Evolutionary conservation across 1,140 invertebrate genomes (phyloP), one percentile per base, ranked within the genome.

Genomic region (Eueides isabella): DNA sequence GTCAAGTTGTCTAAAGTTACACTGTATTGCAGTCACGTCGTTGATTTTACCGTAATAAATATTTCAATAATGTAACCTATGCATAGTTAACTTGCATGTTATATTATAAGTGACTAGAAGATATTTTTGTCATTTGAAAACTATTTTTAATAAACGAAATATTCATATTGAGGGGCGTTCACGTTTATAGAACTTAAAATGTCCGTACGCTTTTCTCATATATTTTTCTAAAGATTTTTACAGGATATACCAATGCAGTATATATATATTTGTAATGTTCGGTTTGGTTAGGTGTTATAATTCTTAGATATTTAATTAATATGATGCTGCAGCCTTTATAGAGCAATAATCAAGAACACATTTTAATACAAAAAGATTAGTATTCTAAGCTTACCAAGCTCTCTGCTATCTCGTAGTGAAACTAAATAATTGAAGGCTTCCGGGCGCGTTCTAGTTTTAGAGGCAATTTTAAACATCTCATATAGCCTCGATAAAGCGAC

Each of bases 341-440:
- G 9, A 19, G 6, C 3, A 23, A 55, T 44, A 44, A 3, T 19
- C n/a, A 11, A 26, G 7, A 44, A 19, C 41, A 6, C 11, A 55
- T 26, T 55, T 55, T 55, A 55, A 23, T 23, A 55, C 48, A 55
- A 55, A 55, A 55, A 55, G 48, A 55, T 55, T 55, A 55, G 48
- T 55, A 55, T 55, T 55, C 23, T 55, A 55, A 55, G 48, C 9
- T 55, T 55, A 55, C 48, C 23, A 55, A 55, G 19, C 48, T 55
- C 23, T 55, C 48, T 55, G 48, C 26, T 65, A 30, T 65, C 63
- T 65, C 26, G 31, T 65, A 33, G 61, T 35, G 72, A 72, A 74
- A 71, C 75, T 74, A 74, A 77, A 77, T 77, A 77, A 77, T 77
- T 77, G 76, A 77, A 63, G 76, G 48, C 72, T 74, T 71, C 76